Percentiles rank a stretch among this genome's conserved stretches.
phyloP scores from a whole-genome alignment of 2,797 vertebrate genomes.

The Arctocebus calabarensis region DNA sequence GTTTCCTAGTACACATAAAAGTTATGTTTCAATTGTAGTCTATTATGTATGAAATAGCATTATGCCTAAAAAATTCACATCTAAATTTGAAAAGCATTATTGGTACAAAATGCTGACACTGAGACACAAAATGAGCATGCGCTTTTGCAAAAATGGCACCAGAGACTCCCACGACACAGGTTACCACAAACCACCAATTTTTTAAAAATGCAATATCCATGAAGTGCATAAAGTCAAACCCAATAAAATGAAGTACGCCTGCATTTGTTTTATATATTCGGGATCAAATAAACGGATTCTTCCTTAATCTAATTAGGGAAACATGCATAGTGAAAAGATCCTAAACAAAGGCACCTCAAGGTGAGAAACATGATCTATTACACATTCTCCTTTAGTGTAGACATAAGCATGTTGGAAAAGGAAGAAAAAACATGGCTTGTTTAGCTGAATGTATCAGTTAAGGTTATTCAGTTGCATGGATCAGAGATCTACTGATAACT shows the following conservation, averaged over 20 bases:
- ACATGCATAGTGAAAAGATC: background rate
- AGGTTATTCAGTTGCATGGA: background rate
- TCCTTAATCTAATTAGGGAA: constrained; percentile 3
- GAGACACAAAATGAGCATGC: background rate
- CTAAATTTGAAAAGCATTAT: background rate
- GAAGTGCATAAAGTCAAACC: background rate
- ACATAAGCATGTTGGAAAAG: background rate
- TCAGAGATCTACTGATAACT: background rate
- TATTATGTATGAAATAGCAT: background rate
- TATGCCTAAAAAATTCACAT: background rate
- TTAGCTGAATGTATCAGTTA: background rate
- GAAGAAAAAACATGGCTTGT: background rate
- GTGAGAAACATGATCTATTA: background rate
- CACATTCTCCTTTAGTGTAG: background rate
- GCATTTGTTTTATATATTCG: background rate
- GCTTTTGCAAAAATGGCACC: background rate
- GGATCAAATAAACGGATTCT: background rate
- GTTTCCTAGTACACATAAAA: background rate
- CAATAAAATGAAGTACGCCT: background rate
- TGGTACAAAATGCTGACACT: background rate
- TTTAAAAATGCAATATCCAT: background rate
- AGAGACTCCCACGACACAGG: background rate
- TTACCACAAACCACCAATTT: background rate
- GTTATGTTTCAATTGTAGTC: background rate
- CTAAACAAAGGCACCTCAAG: constrained; percentile 1